Percentiles rank a stretch among this genome's conserved stretches.
Conservation (phyloP, 2,888 invertebrate genomes). For the Balanococcus diminutus region DNA sequence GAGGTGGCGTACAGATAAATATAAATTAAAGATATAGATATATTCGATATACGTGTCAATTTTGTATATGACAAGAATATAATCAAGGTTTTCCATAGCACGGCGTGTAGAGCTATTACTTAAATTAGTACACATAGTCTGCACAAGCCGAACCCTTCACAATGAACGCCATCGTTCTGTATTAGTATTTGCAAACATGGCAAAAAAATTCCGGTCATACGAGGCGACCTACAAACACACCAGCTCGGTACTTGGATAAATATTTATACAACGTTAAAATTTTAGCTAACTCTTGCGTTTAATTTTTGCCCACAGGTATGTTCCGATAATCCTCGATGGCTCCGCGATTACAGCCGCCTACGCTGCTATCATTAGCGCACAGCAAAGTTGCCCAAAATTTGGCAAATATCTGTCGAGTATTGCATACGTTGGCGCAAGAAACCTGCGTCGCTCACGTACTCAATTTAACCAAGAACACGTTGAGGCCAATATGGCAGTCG, state of each 20-base stretch:
- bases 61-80: neutral
- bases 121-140: neutral
- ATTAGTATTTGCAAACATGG: neutral
- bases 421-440: slow-evolving; percentile 62
- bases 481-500: slow-evolving; percentile 62
- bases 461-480: slow-evolving; percentile 60
- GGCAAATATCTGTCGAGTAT: slow-evolving; percentile 61
- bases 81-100: neutral
- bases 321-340: slow-evolving; percentile 57
- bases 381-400: slow-evolving; percentile 62
- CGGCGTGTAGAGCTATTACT: neutral
- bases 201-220: neutral
- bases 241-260: neutral
- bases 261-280: neutral
- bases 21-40: neutral
- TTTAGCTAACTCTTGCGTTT: neutral
- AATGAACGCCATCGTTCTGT: neutral
- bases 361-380: slow-evolving; percentile 62
- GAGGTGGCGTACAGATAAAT: neutral
- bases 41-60: neutral
- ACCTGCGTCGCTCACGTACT: slow-evolving; percentile 61
- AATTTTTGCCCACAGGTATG: slow-evolving; percentile 27
- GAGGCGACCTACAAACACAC: neutral
- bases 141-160: neutral
- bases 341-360: slow-evolving; percentile 61